Evolutionary conservation across 2,888 invertebrate species (phyloP), one percentile per base, ranked within the genome.

Genomic region (Brenthis daphne): DNA sequence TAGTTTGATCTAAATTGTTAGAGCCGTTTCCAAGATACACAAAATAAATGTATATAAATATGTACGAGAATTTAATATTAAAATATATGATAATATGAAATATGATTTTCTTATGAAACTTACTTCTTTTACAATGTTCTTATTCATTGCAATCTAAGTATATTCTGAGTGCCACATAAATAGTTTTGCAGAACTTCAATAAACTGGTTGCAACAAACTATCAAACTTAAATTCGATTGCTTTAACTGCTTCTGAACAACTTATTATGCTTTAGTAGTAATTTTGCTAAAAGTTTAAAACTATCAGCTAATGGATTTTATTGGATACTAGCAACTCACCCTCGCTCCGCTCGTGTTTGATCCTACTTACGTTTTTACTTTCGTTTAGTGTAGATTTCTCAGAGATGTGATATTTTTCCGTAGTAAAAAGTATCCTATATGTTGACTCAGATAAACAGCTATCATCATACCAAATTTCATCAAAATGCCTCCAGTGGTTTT

Each of bases 91-190:
- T 20, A 37, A 61, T 4, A 53, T 12, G 16, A 13, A 51, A 53
- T 33, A 53, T 37, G 57, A 61, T 16, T 61, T 58, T 37, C 47
- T 20, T 13, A 20, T 48, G 24, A 16, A 61, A 50, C 16, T 43
- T 63, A 53, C 51, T 63, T 63, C 51, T 20, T 43, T 51, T 14
- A 63, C 53, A 53, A 53, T 51, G 33, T 61, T 20, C 6, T 20
- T 37, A 20, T 33, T 63, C 58, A 60, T 48, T 63, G 53, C 63
- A 37, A 20, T 63, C 63, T 63, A 63, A 53, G 53, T 63, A 63
- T 37, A 51, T 53, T 53, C 53, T 63, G 37, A 63, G 63, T 37
- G 20, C 37, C 53, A 37, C 51, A 63, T 63, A 63, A 63, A 63
- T 63, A 63, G 51, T 63, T 53, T 51, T 20, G 53, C 11, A 16